phyloP scores from a whole-genome alignment of 2,113 vertebrate species.

The Corydoras sp. region DNA sequence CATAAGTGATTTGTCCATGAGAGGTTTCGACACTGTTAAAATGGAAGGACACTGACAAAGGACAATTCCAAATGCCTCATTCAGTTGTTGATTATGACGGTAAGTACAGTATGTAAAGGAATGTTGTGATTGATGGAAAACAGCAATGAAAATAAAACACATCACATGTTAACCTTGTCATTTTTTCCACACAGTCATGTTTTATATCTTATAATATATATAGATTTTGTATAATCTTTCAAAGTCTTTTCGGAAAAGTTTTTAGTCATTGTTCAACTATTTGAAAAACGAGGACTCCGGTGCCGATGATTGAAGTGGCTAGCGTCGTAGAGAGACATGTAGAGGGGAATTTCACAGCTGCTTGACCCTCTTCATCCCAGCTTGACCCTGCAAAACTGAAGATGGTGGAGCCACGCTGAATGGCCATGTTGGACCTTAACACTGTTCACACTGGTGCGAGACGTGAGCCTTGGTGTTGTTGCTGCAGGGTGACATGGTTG shows the following conservation, averaged over 20 bases:
- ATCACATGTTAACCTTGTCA: constrained; percentile 60
- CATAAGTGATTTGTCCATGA: constrained; percentile 33
- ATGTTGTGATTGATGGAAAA: constrained; percentile 63
- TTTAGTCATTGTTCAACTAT: constrained; percentile 56
- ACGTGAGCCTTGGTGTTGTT: constrained; percentile 88
- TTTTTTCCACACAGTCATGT: constrained; percentile 65
- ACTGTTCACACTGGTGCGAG: constrained; percentile 95
- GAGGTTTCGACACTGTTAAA: constrained; percentile 40
- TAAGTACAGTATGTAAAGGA: constrained; percentile 54
- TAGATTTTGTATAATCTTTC: constrained; percentile 77
- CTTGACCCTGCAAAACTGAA: constrained; percentile 50
- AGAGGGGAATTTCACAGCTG: constrained; percentile 43
- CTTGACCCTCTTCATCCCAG: constrained; percentile 51
- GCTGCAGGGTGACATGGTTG: constrained; percentile 95
- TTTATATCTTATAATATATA: constrained; percentile 71
- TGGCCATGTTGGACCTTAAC: constrained; percentile 61
- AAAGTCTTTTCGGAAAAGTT: constrained; percentile 66
- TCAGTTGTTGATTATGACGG: constrained; percentile 46
- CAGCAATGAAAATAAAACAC: constrained; percentile 52
- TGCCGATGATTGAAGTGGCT: constrained; percentile 18
- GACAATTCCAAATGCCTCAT: constrained; percentile 36
- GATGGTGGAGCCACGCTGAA: constrained; percentile 53
- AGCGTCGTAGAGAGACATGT: constrained; percentile 37
- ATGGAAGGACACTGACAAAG: constrained; percentile 40
- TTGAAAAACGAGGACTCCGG: constrained; percentile 48